phyloP scores from a whole-genome alignment of 2,113 vertebrate genomes.

The Pituophis catenifer region DNA sequence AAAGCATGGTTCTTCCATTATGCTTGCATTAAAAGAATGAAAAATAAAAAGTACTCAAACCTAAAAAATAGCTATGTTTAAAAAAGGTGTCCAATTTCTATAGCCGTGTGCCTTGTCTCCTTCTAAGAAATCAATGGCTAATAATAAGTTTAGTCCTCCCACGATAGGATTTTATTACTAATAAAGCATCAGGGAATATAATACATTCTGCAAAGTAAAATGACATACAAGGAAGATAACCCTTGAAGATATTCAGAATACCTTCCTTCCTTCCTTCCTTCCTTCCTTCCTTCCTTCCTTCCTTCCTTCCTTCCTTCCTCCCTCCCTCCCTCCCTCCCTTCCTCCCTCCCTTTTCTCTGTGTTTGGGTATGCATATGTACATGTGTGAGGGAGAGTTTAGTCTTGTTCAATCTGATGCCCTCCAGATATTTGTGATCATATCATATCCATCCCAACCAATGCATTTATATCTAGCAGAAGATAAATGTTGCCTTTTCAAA shows the following conservation, averaged over 20 bases:
- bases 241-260: not conserved
- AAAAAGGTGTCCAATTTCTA: conserved; percentile 48
- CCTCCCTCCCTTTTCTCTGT: not conserved
- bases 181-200: conserved; percentile 55
- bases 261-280: not conserved
- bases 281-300: too few species aligned
- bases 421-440: not conserved
- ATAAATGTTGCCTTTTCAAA: not conserved
- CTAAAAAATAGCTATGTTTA: conserved; percentile 1
- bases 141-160: conserved; percentile 42
- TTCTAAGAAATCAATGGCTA: conserved; percentile 47
- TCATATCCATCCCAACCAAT: not conserved
- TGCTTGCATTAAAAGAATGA: not conserved
- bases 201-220: conserved; percentile 52
- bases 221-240: not conserved
- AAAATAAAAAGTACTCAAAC: conserved; percentile 25
- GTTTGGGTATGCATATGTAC: not conserved
- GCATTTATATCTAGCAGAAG: not conserved
- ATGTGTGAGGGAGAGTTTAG: not conserved
- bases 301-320: too few species aligned
- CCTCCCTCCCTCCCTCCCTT: too few species aligned
- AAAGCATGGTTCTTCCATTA: not conserved
- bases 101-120: conserved; percentile 20
- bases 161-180: conserved; percentile 44
- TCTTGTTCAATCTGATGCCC: not conserved